Conservation (phyloP, 1,140 invertebrate genomes). For the Nebria ingens region DNA sequence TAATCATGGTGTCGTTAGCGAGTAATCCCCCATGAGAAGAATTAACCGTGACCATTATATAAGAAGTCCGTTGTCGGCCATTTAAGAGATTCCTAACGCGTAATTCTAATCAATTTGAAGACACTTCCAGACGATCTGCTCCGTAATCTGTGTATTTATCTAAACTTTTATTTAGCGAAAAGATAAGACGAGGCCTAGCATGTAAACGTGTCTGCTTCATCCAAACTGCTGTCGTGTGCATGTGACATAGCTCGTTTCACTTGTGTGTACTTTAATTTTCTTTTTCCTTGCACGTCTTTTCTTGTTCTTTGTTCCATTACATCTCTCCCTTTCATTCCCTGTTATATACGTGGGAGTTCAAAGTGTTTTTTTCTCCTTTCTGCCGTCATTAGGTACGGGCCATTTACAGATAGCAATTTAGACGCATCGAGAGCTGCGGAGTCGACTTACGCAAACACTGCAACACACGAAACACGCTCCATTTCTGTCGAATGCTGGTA, state of each 20-base stretch:
- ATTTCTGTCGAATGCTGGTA: not conserved
- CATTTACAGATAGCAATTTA: conserved; percentile 24
- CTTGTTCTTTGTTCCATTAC: not conserved
- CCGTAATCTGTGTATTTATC: conserved; percentile 30
- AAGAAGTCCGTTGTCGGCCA: too few relatives aligned
- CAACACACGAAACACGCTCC: not conserved
- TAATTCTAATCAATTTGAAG: conserved; percentile 32
- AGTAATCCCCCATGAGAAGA: too few relatives aligned
- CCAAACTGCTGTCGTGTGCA: not conserved
- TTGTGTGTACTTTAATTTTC: not conserved
- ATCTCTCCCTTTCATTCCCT: not conserved
- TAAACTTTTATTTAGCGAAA: conserved; percentile 28
- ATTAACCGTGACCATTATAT: too few relatives aligned
- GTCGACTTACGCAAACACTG: not conserved
- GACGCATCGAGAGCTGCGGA: conserved; percentile 14
- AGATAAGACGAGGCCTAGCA: conserved; percentile 28
- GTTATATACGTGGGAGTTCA: not conserved
- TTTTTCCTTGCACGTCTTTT: not conserved
- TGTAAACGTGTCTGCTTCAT: too few relatives aligned
- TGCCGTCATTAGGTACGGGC: conserved; percentile 23
- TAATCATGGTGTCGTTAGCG: too few relatives aligned
- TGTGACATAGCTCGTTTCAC: not conserved
- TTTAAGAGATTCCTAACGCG: conserved; percentile 5
- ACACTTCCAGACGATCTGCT: conserved; percentile 28
- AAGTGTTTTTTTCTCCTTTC: conserved; percentile 5